Evolutionary conservation across 2,888 invertebrate species (phyloP).

Genomic region (Ophion slaviceki): DNA sequence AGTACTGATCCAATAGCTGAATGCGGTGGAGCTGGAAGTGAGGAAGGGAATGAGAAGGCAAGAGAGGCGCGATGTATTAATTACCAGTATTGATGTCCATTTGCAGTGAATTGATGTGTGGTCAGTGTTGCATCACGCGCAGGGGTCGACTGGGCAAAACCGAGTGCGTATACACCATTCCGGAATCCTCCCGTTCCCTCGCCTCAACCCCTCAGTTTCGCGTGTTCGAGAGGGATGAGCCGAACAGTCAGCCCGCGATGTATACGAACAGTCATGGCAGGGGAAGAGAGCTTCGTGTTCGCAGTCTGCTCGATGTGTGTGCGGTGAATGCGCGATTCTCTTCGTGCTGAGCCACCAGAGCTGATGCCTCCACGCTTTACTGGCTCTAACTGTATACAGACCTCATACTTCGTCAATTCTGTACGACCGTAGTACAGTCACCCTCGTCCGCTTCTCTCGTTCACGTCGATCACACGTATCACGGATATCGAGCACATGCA

Average conservation of each 20-base stretch:
- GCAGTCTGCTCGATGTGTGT: slow-evolving; percentile 63
- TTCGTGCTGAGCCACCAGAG: slow-evolving; percentile 55
- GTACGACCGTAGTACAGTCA: slow-evolving; percentile 6
- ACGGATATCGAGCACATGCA: slow-evolving; percentile 65
- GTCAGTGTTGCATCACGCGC: slow-evolving; percentile 83
- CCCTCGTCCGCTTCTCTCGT: slow-evolving; percentile 58
- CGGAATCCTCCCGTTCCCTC: slow-evolving; percentile 56
- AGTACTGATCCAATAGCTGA: slow-evolving; percentile 54
- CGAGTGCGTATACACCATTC: slow-evolving; percentile 74
- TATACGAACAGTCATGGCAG: slow-evolving; percentile 46
- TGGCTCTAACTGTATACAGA: slow-evolving; percentile 34
- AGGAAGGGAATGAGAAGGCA: slow-evolving; percentile 67
- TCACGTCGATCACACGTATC: slow-evolving; percentile 76
- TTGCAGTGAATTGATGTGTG: slow-evolving; percentile 84
- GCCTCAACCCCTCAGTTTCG: slow-evolving; percentile 36
- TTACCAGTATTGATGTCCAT: slow-evolving; percentile 84
- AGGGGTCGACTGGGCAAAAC: slow-evolving; percentile 81
- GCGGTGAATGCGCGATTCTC: slow-evolving; percentile 66
- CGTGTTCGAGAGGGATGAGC: slow-evolving; percentile 77
- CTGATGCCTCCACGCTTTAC: slow-evolving; percentile 44
- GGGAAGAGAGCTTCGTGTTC: slow-evolving; percentile 22
- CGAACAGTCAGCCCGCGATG: slow-evolving; percentile 40
- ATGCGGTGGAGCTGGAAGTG: slow-evolving; percentile 56
- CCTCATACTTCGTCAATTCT: slow-evolving; percentile 58
- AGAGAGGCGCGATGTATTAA: slow-evolving; percentile 83